Percentiles rank a stretch among this genome's conserved stretches.
phyloP scores from a whole-genome alignment of 1,140 invertebrate genomes.

The Metopolophium dirhodum region DNA sequence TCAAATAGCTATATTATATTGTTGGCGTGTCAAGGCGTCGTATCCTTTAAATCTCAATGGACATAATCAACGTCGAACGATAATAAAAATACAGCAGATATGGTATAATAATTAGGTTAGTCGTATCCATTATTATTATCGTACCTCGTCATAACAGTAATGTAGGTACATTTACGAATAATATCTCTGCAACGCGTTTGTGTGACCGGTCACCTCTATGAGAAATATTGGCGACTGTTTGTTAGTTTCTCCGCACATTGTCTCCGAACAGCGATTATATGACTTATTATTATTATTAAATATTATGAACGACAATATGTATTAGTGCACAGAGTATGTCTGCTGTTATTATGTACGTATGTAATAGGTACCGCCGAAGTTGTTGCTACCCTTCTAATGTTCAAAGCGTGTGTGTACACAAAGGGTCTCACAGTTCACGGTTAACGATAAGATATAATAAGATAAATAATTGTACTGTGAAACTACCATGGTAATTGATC shows the following conservation, averaged over 20 bases:
- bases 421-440: constrained; percentile 6
- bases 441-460: neutral
- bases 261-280: neutral
- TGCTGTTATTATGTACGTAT: neutral
- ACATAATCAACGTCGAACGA: neutral
- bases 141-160: neutral
- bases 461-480: neutral
- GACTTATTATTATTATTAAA: neutral
- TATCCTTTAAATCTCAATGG: neutral
- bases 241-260: neutral
- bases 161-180: neutral
- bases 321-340: neutral
- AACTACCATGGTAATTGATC: neutral
- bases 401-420: neutral
- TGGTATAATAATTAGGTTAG: neutral
- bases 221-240: neutral
- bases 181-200: neutral
- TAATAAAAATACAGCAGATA: neutral
- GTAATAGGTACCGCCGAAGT: neutral
- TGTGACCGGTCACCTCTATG: neutral
- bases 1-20: neutral
- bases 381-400: neutral
- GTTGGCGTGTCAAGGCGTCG: neutral
- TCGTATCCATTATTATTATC: neutral
- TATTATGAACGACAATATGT: neutral